phyloP scores from a whole-genome alignment of 1,140 invertebrate genomes.

The Drosophila tani region DNA sequence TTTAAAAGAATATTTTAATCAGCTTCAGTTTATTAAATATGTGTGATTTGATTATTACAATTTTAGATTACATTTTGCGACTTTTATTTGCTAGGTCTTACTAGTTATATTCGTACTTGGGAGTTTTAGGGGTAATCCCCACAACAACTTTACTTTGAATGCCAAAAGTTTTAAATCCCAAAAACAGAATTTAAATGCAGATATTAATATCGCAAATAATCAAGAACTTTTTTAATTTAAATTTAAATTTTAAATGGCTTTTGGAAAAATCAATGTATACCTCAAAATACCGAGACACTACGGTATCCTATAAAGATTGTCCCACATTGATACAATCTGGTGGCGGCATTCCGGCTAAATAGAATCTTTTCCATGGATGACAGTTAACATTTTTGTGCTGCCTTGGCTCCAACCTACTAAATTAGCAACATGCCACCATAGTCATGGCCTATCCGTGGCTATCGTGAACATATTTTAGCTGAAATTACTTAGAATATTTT shows the following conservation, averaged over 20 bases:
- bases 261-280: background rate
- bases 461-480: constrained; percentile 53
- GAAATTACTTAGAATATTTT: constrained; percentile 58
- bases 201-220: too few species aligned
- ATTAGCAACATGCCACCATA: constrained; percentile 47
- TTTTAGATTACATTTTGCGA: too few species aligned
- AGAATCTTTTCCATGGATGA: constrained; percentile 18
- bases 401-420: constrained; percentile 30
- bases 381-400: constrained; percentile 37
- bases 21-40: too few species aligned
- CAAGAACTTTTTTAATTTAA: too few species aligned
- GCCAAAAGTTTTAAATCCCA: too few species aligned
- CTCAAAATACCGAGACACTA: background rate
- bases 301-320: background rate
- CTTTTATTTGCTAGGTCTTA: too few species aligned
- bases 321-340: constrained; percentile 9
- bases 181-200: too few species aligned
- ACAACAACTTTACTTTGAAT: too few species aligned
- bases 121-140: too few species aligned
- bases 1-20: too few species aligned
- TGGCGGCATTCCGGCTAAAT: constrained; percentile 9
- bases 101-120: too few species aligned
- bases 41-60: too few species aligned
- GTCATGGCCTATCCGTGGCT: constrained; percentile 41
- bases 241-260: background rate